These are phyloP conservation scores for Trogon surrucura DNA, from an alignment of 2,113 vertebrate genomes.

Conservation along the genomic window DNA sequence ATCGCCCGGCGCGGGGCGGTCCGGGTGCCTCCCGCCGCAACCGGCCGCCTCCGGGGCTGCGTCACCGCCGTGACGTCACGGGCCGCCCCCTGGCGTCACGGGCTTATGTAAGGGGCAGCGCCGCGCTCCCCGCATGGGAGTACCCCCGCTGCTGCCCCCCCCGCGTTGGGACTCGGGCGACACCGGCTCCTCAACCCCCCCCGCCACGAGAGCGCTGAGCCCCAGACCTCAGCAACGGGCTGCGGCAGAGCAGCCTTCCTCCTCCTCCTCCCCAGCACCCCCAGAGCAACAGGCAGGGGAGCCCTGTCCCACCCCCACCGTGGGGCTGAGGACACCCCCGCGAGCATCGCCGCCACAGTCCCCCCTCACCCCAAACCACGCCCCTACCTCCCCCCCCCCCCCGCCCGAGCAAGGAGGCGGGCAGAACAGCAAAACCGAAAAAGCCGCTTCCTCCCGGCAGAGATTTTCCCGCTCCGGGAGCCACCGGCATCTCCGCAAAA, in stretches of 20 bases:
- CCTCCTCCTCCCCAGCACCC: not conserved
- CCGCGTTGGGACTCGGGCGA: not conserved
- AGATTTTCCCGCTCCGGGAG: not conserved
- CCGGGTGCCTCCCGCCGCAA: not conserved
- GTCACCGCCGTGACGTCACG: not conserved
- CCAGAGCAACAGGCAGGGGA: no score
- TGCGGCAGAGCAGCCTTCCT: not conserved
- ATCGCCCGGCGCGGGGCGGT: no score
- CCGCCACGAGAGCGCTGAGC: not conserved
- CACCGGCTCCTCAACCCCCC: not conserved
- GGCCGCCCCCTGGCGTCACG: not conserved
- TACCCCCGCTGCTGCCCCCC: not conserved
- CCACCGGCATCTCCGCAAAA: not conserved
- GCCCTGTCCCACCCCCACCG: not conserved
- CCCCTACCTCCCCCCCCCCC: no score
- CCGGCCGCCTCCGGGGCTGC: not conserved
- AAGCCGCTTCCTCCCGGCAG: not conserved
- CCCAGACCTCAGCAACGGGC: not conserved
- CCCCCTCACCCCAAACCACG: not conserved
- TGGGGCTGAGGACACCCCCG: not conserved
- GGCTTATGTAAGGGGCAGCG: not conserved
- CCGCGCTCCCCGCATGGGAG: not conserved
- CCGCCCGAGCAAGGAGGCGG: no score
- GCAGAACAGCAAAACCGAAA: not conserved
- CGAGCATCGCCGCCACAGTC: not conserved